phyloP scores from a whole-genome alignment of 1,140 invertebrate species.

The Schlechtendalia chinensis region DNA sequence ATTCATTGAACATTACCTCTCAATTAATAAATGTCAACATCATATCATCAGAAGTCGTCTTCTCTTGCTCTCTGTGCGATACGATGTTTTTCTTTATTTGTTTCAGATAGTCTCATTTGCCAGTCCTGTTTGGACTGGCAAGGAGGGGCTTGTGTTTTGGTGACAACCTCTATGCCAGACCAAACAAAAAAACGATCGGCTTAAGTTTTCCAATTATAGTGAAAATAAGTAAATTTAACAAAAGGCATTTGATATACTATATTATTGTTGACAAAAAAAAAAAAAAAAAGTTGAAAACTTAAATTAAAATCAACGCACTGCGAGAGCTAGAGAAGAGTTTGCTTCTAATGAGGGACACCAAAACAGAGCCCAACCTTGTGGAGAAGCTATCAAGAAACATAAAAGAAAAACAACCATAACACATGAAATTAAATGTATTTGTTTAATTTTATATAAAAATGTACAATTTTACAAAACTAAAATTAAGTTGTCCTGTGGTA shows the following conservation, averaged over 20 bases:
- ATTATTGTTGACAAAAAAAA: background rate
- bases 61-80: constrained; percentile 60
- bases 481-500: constrained; percentile 40
- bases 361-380: constrained; percentile 64
- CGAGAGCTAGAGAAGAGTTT: constrained; percentile 49
- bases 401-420: constrained; percentile 49
- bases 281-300: background rate
- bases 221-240: constrained; percentile 50
- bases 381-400: constrained; percentile 49
- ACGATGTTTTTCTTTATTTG: constrained; percentile 56
- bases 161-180: constrained; percentile 55
- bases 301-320: constrained; percentile 47
- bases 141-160: constrained; percentile 67
- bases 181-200: constrained; percentile 49
- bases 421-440: constrained; percentile 44
- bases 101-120: constrained; percentile 57
- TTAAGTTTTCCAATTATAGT: constrained; percentile 44
- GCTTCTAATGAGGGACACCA: constrained; percentile 59
- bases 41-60: constrained; percentile 41
- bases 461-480: constrained; percentile 44
- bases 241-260: background rate
- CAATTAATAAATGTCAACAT: constrained; percentile 15
- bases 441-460: constrained; percentile 48
- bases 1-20: constrained; percentile 9
- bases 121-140: constrained; percentile 62